Evolutionary conservation across 2,888 invertebrate genomes (phyloP).

Genomic region (Hydrotaea cyrtoneurina): DNA sequence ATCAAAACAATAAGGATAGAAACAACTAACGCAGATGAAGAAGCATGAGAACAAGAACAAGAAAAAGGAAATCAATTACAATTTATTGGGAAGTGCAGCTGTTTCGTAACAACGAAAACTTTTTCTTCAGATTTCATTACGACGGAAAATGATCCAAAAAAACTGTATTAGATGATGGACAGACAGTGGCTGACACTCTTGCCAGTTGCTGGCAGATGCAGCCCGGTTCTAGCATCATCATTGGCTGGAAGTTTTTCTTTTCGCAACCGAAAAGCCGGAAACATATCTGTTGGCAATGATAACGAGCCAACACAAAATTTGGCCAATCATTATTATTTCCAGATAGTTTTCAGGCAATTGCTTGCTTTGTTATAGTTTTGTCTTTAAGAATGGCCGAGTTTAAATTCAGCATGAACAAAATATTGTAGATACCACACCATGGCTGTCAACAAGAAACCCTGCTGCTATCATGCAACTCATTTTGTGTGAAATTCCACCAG

Average conservation of each 20-base stretch:
- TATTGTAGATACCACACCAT: no score
- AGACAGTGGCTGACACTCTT: background rate
- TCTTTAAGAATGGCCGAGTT: no score
- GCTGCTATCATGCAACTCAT: no score
- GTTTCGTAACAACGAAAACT: background rate
- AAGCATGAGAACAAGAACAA: no score
- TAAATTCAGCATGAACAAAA: no score
- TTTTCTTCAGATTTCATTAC: background rate
- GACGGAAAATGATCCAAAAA: background rate
- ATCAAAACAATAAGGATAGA: background rate
- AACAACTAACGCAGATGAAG: background rate
- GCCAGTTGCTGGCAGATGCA: background rate
- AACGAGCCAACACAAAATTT: background rate
- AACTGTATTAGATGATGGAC: background rate
- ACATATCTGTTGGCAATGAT: background rate
- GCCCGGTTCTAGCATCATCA: background rate
- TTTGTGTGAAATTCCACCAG: no score
- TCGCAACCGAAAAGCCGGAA: background rate
- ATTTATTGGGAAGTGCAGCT: background rate
- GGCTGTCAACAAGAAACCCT: no score
- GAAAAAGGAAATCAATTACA: background rate
- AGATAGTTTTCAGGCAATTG: background rate
- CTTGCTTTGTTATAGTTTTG: no score
- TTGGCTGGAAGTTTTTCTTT: background rate
- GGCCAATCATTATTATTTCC: background rate